A percentile compares a stretch with the other conserved stretches of the same genome.
Conservation (phyloP, 2,113 vertebrate genomes). For the Aramus guarauna region DNA sequence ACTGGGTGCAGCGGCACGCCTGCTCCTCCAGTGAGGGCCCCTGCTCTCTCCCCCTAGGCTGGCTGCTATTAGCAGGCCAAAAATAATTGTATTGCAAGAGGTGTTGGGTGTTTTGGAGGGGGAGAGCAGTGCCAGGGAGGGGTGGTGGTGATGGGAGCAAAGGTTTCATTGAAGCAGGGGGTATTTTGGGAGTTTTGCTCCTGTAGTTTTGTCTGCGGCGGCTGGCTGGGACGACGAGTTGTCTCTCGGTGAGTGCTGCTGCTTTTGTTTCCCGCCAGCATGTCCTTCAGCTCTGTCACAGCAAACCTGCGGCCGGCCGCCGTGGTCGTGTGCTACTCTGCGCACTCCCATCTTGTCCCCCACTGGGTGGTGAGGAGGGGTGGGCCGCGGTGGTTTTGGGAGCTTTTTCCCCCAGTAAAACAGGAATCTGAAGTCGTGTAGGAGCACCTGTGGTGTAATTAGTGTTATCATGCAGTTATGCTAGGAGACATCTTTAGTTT, state of each 20-base stretch:
- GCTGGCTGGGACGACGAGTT: fast-evolving
- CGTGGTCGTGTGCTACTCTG: not conserved
- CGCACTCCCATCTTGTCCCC: not conserved
- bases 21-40: not conserved
- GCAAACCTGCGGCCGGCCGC: not conserved
- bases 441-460: not conserved
- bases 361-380: not conserved
- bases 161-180: not conserved
- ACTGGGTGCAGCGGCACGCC: not conserved
- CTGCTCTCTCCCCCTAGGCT: slow-evolving; percentile 1
- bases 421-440: not conserved
- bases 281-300: not conserved
- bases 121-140: not conserved
- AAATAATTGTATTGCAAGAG: not conserved
- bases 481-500: slow-evolving; percentile 48
- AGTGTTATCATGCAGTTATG: not conserved
- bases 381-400: not conserved
- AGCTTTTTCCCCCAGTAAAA: not conserved
- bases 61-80: not conserved
- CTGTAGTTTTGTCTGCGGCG: fast-evolving
- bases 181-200: not conserved
- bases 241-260: not conserved
- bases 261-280: not conserved
- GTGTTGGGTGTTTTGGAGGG: not conserved
- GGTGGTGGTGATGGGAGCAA: not conserved